A percentile compares a stretch with the other conserved stretches of the same genome.
phyloP scores from a whole-genome alignment of 2,888 invertebrate genomes.

The Eupithecia pulchellata region DNA sequence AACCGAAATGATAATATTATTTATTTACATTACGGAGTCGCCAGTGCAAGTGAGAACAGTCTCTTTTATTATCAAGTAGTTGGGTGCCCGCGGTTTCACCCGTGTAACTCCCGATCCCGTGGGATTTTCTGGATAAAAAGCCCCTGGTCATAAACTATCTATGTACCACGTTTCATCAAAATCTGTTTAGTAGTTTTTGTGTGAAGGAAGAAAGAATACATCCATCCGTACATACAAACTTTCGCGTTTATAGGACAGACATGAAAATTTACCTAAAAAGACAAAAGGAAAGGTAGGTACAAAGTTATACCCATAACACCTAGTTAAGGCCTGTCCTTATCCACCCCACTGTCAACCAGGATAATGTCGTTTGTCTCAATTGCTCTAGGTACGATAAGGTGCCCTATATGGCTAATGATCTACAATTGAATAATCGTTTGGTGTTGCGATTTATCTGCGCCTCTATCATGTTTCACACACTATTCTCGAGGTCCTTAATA shows the following conservation, averaged over 20 bases:
- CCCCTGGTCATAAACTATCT: no score
- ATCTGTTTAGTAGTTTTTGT: no score
- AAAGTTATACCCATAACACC: no score
- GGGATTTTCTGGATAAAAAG: no score
- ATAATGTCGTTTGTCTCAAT: constrained; percentile 6
- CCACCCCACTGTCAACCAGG: neutral
- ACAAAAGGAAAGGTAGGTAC: no score
- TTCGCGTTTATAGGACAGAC: no score
- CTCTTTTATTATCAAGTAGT: neutral
- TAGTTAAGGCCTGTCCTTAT: neutral
- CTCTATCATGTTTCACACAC: neutral
- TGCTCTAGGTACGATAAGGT: neutral
- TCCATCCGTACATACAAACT: no score
- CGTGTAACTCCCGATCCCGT: no score
- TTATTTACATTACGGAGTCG: neutral
- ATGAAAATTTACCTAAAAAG: no score
- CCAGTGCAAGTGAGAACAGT: neutral
- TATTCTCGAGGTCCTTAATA: neutral
- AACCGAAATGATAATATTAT: neutral
- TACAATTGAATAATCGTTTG: constrained; percentile 11
- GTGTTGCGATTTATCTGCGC: constrained; percentile 4
- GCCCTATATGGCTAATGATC: neutral
- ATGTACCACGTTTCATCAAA: no score
- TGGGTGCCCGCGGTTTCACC: no score
- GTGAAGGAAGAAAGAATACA: no score